Conservation (phyloP, 2,888 invertebrate genomes). For the Physocephala rufipes region DNA sequence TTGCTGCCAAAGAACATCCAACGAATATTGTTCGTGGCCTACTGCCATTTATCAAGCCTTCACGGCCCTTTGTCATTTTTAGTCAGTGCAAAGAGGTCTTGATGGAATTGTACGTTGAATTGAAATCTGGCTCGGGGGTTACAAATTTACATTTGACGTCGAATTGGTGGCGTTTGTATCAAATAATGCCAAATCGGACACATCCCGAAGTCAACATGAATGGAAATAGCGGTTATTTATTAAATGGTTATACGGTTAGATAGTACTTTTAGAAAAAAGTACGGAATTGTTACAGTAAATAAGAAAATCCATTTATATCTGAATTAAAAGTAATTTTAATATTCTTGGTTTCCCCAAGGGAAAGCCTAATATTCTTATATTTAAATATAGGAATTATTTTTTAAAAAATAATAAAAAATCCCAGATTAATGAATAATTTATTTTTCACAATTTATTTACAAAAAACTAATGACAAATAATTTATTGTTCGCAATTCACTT, state of each 20-base stretch:
- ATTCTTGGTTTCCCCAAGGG: too few relatives aligned
- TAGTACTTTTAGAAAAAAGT: conserved; percentile 22
- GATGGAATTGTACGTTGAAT: conserved; percentile 80
- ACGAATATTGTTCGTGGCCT: conserved; percentile 79
- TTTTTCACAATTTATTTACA: too few relatives aligned
- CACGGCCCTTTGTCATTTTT: conserved; percentile 87
- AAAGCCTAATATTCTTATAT: too few relatives aligned
- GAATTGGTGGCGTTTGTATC: conserved; percentile 90
- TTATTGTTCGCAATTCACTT: too few relatives aligned
- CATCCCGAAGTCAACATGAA: conserved; percentile 95
- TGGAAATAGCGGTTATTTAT: conserved; percentile 86
- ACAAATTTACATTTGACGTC: conserved; percentile 82
- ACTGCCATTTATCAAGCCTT: conserved; percentile 79
- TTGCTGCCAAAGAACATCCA: conserved; percentile 89
- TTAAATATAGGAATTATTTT: too few relatives aligned
- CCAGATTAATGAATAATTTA: too few relatives aligned
- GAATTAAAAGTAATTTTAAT: not conserved
- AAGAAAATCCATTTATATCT: not conserved
- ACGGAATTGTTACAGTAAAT: not conserved
- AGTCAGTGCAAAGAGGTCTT: conserved; percentile 83
- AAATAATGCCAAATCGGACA: conserved; percentile 88
- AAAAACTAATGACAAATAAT: too few relatives aligned
- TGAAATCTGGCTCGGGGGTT: conserved; percentile 78
- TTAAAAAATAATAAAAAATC: too few relatives aligned
- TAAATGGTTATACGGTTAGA: conserved; percentile 72